These are phyloP conservation scores for Fundulus diaphanus DNA, from an alignment of 2,797 vertebrate genomes.

Conservation along the genomic window DNA sequence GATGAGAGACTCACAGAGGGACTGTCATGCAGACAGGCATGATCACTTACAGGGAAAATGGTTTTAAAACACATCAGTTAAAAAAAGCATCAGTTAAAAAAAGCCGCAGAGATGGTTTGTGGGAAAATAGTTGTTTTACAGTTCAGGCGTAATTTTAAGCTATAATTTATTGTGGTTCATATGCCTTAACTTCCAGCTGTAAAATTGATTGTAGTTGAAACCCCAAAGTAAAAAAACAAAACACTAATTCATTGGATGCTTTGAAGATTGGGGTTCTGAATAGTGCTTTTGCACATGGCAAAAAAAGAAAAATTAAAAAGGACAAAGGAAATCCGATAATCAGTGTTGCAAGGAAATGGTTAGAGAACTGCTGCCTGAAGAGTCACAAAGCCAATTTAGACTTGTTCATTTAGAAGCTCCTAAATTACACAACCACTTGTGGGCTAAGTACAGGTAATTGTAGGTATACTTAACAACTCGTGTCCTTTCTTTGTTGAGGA, in stretches of 20 bases:
- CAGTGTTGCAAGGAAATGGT: background rate
- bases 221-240: background rate
- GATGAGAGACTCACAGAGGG: conserved; percentile 38
- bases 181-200: background rate
- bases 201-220: conserved; percentile 5
- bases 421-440: background rate
- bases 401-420: background rate
- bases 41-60: conserved; percentile 48
- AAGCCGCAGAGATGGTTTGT: background rate
- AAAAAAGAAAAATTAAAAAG: background rate
- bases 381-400: conserved; percentile 2
- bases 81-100: conserved; percentile 3
- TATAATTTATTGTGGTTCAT: background rate
- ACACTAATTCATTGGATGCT: background rate
- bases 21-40: conserved; percentile 39
- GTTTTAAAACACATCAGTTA: conserved; percentile 27
- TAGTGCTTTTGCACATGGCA: background rate
- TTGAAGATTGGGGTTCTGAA: conserved; percentile 5
- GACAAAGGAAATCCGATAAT: background rate
- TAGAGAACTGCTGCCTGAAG: background rate
- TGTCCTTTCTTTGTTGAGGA: background rate
- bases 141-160: background rate
- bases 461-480: background rate
- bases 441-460: background rate
- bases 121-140: conserved; percentile 1